Base-by-base conservation (phyloP, 2,797 vertebrate species). In the Phataginus tricuspis region DNA sequence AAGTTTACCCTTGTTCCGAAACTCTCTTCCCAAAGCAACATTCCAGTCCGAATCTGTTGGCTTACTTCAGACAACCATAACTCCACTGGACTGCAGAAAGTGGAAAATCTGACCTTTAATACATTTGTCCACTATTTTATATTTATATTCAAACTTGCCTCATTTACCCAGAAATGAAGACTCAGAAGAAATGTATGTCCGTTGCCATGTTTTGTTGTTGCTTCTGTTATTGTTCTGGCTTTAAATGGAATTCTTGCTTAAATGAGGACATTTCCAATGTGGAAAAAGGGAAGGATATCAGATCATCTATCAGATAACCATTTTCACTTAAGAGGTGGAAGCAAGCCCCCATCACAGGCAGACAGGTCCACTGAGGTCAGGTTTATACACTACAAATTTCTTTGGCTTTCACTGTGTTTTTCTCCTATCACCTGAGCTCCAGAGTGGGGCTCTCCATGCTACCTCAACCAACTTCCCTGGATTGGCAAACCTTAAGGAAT, bases 91-190 rank as follows among this genome's bases (percentile, higher is more conserved):
- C 16, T 18, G 39, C 23, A 66, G 89, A 80, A 71, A 64, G 25
- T 59, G 21, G 51, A 25, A 9, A 39, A 90, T 90, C 34, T 77
- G 66, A 80, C 14, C 29, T 66, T 75, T 57, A 93, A 74, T 82
- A 91, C 29, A 72, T 34, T 89, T 82, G 29, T 39, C 77, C 45
- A 63, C 5, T 45, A 45, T 45, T 45, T 45, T 66, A 11, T 42
- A 77, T 86, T 92, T 90, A 64, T 21, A 42, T 34, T 45, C 45
- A 45, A 91, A 80, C 57, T 87, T 93, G 63, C 39, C 5, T 91
- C 59, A 91, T 92, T 96, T 14, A 64, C 21, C 31, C 68, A 59
- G 80, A 90, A 69, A n/a, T 21, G 64, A 72, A 39, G 72, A 92
- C 23, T 66, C 63, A 21, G 61, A 69, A 74, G 15, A 39, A 78